Evolutionary conservation across 2,797 vertebrate species (phyloP).

Genomic region (Trichosurus vulpecula): DNA sequence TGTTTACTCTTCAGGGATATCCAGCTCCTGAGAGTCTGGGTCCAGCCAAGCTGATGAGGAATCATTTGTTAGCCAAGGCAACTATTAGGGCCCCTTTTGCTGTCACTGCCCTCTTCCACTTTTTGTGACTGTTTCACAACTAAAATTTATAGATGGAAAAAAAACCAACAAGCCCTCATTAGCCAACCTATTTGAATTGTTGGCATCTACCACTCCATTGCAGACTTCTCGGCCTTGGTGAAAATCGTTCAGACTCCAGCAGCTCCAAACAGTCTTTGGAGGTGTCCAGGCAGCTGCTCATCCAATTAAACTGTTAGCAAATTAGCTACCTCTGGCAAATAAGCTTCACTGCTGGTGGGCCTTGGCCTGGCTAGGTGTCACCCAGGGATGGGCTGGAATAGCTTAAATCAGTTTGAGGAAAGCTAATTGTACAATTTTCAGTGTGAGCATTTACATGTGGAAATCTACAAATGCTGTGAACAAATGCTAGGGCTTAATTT

Average conservation of each 20-base stretch:
- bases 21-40: slow-evolving; percentile 14
- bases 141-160: neutral
- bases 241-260: neutral
- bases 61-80: neutral
- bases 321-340: neutral
- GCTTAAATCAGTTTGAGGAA: neutral
- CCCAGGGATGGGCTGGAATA: neutral
- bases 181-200: neutral
- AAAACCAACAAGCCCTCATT: neutral
- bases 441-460: neutral
- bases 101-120: neutral
- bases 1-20: neutral
- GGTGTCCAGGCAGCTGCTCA: neutral
- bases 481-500: neutral
- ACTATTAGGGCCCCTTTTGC: neutral
- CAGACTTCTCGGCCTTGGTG: neutral
- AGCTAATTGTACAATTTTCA: neutral
- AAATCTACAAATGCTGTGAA: neutral
- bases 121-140: slow-evolving; percentile 17
- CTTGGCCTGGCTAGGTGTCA: neutral
- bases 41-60: neutral
- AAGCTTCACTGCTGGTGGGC: neutral
- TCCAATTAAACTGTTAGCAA: neutral
- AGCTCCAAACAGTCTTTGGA: neutral
- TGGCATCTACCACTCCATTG: neutral